Percentiles rank a stretch among this genome's conserved stretches.
Evolutionary conservation across 2,888 invertebrate genomes (phyloP).

Genomic region (Fragum whitleyi): DNA sequence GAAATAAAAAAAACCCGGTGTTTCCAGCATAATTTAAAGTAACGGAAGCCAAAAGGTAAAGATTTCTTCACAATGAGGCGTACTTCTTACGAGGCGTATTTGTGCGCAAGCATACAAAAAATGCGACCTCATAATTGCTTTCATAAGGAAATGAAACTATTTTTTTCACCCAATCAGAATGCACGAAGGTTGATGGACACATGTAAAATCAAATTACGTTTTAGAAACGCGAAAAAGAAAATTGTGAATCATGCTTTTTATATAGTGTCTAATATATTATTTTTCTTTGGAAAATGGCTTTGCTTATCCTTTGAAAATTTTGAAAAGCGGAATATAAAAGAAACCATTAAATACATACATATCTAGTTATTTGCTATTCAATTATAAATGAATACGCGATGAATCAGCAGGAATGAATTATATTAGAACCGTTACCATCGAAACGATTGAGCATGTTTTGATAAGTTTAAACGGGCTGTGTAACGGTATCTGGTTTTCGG

Average conservation of each 20-base stretch:
- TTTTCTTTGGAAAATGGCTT: neutral
- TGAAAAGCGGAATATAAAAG: neutral
- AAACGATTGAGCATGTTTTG: neutral
- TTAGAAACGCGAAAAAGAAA: no score
- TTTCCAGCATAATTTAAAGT: no score
- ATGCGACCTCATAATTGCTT: no score
- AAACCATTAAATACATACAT: conserved; percentile 3
- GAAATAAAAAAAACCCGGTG: no score
- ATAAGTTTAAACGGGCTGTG: conserved; percentile 1
- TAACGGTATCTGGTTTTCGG: neutral
- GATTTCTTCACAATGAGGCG: no score
- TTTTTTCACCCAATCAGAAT: no score
- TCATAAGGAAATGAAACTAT: no score
- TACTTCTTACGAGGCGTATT: no score
- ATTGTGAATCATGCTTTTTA: neutral
- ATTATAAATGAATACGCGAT: neutral
- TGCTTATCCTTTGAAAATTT: neutral
- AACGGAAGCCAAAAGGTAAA: no score
- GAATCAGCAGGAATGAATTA: conserved; percentile 19
- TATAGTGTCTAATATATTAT: neutral
- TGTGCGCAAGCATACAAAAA: no score
- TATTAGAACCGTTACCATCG: conserved; percentile 23
- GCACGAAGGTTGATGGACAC: no score
- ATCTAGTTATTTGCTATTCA: neutral
- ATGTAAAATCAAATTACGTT: no score